These are phyloP conservation scores for Blomia tropicalis DNA, from an alignment of 2,888 invertebrate genomes.

Conservation along the genomic window DNA sequence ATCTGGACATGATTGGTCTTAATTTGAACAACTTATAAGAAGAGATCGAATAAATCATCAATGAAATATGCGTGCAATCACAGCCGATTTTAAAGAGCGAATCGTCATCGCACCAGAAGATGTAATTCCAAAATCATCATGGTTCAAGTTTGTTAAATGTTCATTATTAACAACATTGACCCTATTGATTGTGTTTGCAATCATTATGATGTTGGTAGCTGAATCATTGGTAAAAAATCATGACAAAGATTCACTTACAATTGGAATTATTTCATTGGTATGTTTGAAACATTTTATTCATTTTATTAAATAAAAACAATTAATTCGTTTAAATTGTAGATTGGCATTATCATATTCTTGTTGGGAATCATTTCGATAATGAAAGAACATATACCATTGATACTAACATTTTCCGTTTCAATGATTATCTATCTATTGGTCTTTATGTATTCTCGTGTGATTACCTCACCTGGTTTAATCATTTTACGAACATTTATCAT, in stretches of 20 bases:
- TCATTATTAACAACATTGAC: conserved; percentile 6
- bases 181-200: conserved; percentile 5
- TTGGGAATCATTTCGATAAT: conserved; percentile 18
- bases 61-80: conserved; percentile 8
- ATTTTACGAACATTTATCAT: conserved; percentile 18
- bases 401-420: conserved; percentile 17
- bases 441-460: conserved; percentile 21
- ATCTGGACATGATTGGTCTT: too few species aligned
- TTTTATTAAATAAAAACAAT: not conserved
- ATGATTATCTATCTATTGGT: conserved; percentile 19
- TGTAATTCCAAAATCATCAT: conserved; percentile 13
- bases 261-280: conserved; percentile 21
- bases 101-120: conserved; percentile 4
- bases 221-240: conserved; percentile 8
- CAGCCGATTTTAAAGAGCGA: not conserved
- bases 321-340: not conserved
- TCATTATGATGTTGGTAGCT: conserved; percentile 13
- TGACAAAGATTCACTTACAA: not conserved
- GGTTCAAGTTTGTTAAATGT: conserved; percentile 20
- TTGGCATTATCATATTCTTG: conserved; percentile 18
- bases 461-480: conserved; percentile 14
- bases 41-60: too few species aligned
- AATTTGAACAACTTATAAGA: too few species aligned
- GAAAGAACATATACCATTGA: conserved; percentile 19
- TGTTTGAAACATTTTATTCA: not conserved